Conservation (phyloP, 2,113 vertebrate species). For the Cnemophilus loriae region DNA sequence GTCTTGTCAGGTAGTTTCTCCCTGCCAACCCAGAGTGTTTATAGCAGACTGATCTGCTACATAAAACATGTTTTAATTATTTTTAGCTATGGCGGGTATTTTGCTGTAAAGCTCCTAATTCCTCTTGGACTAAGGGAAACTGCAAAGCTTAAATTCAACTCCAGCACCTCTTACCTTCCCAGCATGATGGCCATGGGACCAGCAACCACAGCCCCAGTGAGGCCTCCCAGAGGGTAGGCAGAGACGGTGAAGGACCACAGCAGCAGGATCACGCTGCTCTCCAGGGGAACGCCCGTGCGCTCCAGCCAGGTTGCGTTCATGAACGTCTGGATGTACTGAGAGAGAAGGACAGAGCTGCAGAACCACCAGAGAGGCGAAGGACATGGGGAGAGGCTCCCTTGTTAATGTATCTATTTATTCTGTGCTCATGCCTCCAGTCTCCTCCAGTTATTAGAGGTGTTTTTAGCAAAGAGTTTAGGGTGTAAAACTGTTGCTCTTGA, state of each 20-base stretch:
- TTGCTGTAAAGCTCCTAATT: neutral
- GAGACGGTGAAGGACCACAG: constrained; percentile 88
- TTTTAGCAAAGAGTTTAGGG: neutral
- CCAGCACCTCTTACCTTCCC: constrained; percentile 77
- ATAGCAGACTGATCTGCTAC: neutral
- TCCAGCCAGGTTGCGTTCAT: constrained; percentile 80
- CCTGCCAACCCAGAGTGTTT: neutral
- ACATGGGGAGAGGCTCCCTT: neutral
- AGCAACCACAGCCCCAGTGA: constrained; percentile 79
- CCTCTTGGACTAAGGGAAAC: neutral
- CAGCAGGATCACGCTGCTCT: constrained; percentile 74
- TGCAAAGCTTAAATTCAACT: neutral
- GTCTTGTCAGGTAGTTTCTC: neutral
- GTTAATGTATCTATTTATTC: neutral
- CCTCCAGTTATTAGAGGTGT: neutral
- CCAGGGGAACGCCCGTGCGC: constrained; percentile 70
- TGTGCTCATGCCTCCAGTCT: neutral
- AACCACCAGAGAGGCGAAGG: neutral
- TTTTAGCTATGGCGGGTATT: neutral
- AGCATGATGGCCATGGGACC: constrained; percentile 83
- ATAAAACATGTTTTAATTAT: neutral
- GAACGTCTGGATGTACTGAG: constrained; percentile 84
- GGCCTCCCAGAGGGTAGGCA: constrained; percentile 83
- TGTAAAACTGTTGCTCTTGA: neutral
- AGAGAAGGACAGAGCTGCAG: neutral